Conservation (phyloP, 2,113 vertebrate genomes). For the human region GRCh38 chr7:11471501-11472000, state of each 20-base stretch:
- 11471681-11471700: not conserved
- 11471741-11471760: not conserved
- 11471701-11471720: conserved; percentile 21
- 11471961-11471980: conserved; percentile 52
- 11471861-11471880: conserved; percentile 56
- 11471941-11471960: conserved; percentile 23
- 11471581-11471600: not conserved
- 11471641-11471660: not conserved
- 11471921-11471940: not conserved
- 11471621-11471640: not conserved
- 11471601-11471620: not conserved
- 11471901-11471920: conserved; percentile 38
- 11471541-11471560: not conserved
- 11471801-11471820: not conserved
- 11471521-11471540: not conserved
- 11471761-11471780: conserved; percentile 33
- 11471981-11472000: conserved; percentile 55
- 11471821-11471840: conserved; percentile 1
- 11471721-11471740: not conserved
- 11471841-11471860: conserved; percentile 38
- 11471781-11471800: conserved; percentile 11
- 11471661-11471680: conserved; percentile 16
- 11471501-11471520: not conserved
- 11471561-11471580: not conserved
- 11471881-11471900: conserved; percentile 36